Base-by-base conservation (phyloP, 35 echinoderm and acorn worm genomes). In the Patiria miniata region DNA sequence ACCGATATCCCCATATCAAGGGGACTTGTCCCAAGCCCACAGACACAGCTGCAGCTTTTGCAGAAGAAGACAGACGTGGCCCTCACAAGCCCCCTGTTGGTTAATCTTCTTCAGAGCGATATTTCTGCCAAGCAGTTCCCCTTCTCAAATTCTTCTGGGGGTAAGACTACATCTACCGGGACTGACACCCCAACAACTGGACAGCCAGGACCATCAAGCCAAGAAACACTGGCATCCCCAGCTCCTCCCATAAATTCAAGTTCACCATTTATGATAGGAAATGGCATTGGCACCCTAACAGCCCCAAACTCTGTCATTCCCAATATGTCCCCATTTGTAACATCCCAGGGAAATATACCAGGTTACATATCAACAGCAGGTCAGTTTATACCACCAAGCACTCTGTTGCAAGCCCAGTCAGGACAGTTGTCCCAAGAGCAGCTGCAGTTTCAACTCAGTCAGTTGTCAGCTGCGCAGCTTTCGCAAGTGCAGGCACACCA, bases 101-200 rank as follows among this genome's bases (percentile, higher is more conserved):
- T 99, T 0, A 92, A 95, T 85, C 87, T 99, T 16, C 83, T 99
- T 19, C 96, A 99, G 56, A 94, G 90, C 80, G 96, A 99, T 51
- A 92, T 94, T 18, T 80, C 96, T 15, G 79, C 93, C 15, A 99
- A 86, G 28, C 96, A 99, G 83, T 95, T 99, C 76, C 86, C 93
- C n/a, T 89, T 94, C 55, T 56, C 83, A 29, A 84, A 53, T 9
- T 26, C 85, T 68, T 69, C 61, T 51, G 42, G 30, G 1, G 40
- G 61, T 26, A 84, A 84, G 59, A 58, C 52, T 39, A 84, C 38
- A 84, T 37, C 52, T 39, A 84, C 38, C 15, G 57, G 57, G 33
- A 61, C 54, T 65, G n/a, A 37, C 36, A 84, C 82, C 10, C 53
- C 82, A 3, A 84, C 82, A 84, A 84, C 57, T 0, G 82, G 21